These are phyloP conservation scores for Hippocampus kuda DNA, from an alignment of 2,797 vertebrate species.

Conservation along the genomic window DNA sequence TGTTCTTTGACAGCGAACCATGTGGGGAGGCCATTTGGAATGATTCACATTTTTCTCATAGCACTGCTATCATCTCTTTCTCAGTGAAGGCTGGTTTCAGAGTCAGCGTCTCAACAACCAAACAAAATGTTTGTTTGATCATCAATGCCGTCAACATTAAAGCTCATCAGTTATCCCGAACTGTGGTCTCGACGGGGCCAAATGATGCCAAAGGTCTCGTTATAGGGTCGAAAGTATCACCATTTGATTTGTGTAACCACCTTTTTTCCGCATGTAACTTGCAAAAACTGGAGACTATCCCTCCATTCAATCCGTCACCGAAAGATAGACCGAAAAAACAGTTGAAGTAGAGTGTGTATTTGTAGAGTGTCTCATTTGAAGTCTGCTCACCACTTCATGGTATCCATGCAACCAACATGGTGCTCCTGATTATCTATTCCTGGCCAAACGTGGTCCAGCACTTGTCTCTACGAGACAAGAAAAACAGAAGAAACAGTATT, in stretches of 20 bases:
- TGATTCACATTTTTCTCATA: slow-evolving; percentile 38
- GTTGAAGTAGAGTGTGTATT: neutral
- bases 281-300: neutral
- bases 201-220: neutral
- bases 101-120: neutral
- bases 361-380: slow-evolving; percentile 1
- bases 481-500: neutral
- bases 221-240: neutral
- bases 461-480: neutral
- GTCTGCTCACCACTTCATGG: neutral
- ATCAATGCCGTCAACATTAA: neutral
- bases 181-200: neutral
- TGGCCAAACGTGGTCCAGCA: neutral
- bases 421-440: neutral
- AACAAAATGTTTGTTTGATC: neutral
- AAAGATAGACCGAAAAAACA: too few species aligned
- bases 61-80: slow-evolving; percentile 23
- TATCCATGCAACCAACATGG: slow-evolving; percentile 3
- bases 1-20: slow-evolving; percentile 41
- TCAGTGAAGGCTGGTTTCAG: neutral
- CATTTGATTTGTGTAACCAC: neutral
- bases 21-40: slow-evolving; percentile 19
- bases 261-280: too few species aligned
- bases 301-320: too few species aligned
- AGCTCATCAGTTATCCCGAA: neutral